A percentile compares a stretch with the other conserved stretches of the same genome.
phyloP scores from a whole-genome alignment of 2,888 invertebrate species.

The Phortica magna region DNA sequence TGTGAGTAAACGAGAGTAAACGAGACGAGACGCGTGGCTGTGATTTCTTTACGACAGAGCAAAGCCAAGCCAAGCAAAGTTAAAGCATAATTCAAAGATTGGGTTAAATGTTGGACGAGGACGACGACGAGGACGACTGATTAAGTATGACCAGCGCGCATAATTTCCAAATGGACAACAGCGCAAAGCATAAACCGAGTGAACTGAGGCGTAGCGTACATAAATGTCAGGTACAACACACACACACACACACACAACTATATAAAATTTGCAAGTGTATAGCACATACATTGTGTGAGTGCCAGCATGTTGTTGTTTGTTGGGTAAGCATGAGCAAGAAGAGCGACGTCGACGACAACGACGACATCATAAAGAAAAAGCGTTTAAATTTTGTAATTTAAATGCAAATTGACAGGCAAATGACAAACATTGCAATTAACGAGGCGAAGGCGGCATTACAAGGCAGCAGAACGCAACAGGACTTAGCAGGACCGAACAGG shows the following conservation, averaged over 20 bases:
- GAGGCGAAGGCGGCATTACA: slow-evolving; percentile 57
- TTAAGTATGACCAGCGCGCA: slow-evolving; percentile 14
- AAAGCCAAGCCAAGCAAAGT: too few relatives aligned
- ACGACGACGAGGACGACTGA: neutral
- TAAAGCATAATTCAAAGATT: slow-evolving; percentile 58
- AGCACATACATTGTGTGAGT: neutral
- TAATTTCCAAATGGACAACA: slow-evolving; percentile 8
- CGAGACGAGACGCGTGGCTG: slow-evolving; percentile 40
- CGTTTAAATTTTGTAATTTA: slow-evolving; percentile 72
- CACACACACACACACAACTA: neutral
- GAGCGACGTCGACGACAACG: slow-evolving; percentile 26
- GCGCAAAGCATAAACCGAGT: neutral
- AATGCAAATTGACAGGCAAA: slow-evolving; percentile 71
- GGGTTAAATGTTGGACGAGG: slow-evolving; percentile 47
- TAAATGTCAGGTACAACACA: slow-evolving; percentile 10
- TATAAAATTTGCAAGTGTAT: neutral
- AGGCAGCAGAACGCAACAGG: neutral
- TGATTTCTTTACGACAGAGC: slow-evolving; percentile 9
- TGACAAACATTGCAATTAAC: slow-evolving; percentile 71
- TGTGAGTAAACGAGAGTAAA: slow-evolving; percentile 47
- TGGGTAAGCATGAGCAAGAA: neutral
- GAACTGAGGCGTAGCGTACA: slow-evolving; percentile 12
- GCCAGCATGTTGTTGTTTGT: slow-evolving; percentile 2
- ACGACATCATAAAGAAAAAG: slow-evolving; percentile 41
- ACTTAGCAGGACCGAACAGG: slow-evolving; percentile 13